A percentile compares a stretch with the other conserved stretches of the same genome.
These are phyloP conservation scores for Heterotilapia buettikoferi DNA, from an alignment of 2,113 vertebrate genomes.

Conservation along the genomic window DNA sequence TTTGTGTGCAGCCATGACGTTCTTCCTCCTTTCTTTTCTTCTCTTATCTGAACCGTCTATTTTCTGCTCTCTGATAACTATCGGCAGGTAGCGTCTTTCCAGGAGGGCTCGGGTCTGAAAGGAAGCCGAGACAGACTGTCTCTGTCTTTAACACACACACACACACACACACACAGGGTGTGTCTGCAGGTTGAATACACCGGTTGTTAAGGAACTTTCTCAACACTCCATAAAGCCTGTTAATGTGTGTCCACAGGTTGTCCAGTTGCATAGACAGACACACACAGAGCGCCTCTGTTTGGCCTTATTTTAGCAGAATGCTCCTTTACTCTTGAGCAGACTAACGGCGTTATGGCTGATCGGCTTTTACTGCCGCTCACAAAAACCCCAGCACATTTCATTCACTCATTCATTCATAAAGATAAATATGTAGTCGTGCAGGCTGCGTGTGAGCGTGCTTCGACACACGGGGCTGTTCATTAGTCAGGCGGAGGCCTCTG, in stretches of 20 bases:
- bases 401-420: constrained; percentile 1
- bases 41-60: constrained; percentile 26
- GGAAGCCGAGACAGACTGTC: constrained; percentile 30
- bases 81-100: constrained; percentile 36
- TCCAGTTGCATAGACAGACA: neutral
- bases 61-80: constrained; percentile 24
- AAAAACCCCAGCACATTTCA: neutral
- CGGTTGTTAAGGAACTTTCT: constrained; percentile 41
- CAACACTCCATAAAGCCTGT: constrained; percentile 58
- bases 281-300: constrained; percentile 15
- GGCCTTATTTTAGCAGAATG: constrained; percentile 11
- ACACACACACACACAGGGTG: neutral
- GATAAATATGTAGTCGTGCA: neutral
- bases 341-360: constrained; percentile 20
- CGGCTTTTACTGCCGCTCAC: constrained; percentile 33
- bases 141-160: constrained; percentile 8
- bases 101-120: neutral
- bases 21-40: neutral
- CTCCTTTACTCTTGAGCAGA: constrained; percentile 16
- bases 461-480: neutral
- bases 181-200: constrained; percentile 40
- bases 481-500: neutral
- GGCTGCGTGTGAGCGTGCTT: neutral
- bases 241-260: constrained; percentile 44
- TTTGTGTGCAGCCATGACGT: neutral